These are phyloP conservation scores for Myiagra hebetior DNA, from an alignment of 2,113 vertebrate species.

Conservation along the genomic window DNA sequence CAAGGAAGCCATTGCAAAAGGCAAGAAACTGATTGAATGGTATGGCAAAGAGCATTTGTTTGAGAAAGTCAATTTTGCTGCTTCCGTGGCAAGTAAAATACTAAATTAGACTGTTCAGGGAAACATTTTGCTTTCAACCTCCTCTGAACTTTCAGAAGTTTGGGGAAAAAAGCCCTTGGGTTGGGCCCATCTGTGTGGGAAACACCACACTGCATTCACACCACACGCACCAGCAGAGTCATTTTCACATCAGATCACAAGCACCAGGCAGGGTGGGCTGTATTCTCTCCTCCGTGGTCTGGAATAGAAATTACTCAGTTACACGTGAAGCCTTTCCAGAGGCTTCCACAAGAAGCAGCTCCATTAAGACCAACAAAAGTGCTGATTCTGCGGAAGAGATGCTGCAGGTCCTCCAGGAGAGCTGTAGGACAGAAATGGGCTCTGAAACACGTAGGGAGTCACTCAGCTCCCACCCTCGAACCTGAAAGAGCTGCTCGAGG, in stretches of 20 bases:
- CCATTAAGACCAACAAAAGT: neutral
- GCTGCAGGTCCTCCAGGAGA: neutral
- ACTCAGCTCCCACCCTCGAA: neutral
- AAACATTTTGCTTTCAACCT: neutral
- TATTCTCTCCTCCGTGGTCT: neutral
- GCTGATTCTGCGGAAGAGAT: neutral
- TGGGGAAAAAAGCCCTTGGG: neutral
- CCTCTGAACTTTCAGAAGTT: neutral
- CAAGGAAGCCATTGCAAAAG: neutral
- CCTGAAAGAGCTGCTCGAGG: neutral
- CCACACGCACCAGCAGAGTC: neutral
- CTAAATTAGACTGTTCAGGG: neutral
- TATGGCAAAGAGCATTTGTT: neutral
- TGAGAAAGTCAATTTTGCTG: neutral
- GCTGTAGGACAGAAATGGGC: neutral
- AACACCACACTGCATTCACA: neutral
- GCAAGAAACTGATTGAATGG: constrained; percentile 30
- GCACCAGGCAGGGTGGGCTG: neutral
- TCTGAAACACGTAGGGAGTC: neutral
- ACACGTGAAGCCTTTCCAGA: neutral
- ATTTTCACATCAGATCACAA: neutral
- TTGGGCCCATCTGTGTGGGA: neutral
- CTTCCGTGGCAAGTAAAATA: neutral
- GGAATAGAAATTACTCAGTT: neutral
- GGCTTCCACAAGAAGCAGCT: neutral